A percentile compares a stretch with the other conserved stretches of the same genome.
phyloP scores from a whole-genome alignment of 2,113 vertebrate genomes.

The Acrocephalus kingi region DNA sequence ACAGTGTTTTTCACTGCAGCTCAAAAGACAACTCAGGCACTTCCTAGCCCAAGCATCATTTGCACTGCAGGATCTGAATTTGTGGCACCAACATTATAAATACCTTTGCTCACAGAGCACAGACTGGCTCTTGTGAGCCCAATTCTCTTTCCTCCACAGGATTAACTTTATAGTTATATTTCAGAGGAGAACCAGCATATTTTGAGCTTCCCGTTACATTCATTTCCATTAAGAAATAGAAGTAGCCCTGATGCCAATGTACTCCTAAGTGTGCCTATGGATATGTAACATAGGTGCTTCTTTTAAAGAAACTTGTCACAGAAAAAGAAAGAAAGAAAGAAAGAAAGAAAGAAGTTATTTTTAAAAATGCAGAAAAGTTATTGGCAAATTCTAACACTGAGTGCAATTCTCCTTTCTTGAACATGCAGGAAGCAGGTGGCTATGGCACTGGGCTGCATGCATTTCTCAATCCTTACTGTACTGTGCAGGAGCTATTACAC shows the following conservation, averaged over 20 bases:
- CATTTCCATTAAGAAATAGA: neutral
- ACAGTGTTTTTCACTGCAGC: neutral
- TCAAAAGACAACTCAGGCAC: neutral
- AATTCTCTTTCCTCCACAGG: neutral
- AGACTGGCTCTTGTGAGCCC: neutral
- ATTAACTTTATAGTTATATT: neutral
- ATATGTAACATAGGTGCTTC: fast-evolving
- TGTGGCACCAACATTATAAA: neutral
- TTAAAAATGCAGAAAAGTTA: constrained; percentile 14
- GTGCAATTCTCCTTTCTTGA: neutral
- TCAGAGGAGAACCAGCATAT: neutral
- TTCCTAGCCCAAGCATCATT: neutral
- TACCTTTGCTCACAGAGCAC: neutral
- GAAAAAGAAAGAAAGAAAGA: neutral
- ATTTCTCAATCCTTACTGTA: neutral
- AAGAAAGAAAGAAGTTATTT: neutral
- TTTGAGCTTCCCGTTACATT: neutral
- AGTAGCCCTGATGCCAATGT: neutral
- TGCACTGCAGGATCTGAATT: neutral
- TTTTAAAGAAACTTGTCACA: neutral
- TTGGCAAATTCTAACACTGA: neutral
- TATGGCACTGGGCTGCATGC: neutral
- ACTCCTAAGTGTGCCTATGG: neutral
- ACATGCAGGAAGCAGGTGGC: neutral
- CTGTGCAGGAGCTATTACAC: neutral